These are phyloP conservation scores for Myotis pilosus DNA, from an alignment of 2,797 vertebrate species.

Conservation along the genomic window DNA sequence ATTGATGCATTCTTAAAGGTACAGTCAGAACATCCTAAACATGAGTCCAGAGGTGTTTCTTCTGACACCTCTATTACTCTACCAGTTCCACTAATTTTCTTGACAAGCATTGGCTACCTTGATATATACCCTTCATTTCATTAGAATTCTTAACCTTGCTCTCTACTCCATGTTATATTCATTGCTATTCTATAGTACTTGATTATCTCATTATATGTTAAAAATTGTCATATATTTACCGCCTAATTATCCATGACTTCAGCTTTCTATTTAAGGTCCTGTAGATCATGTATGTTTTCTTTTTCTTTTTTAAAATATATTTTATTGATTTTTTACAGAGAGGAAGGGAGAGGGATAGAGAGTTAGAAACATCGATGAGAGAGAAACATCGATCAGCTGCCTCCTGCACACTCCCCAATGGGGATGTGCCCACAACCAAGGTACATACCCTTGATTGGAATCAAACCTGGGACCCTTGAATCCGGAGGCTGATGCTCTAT, in stretches of 20 bases:
- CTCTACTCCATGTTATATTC: not conserved
- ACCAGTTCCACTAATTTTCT: not conserved
- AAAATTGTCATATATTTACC: not conserved
- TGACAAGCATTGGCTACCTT: not conserved
- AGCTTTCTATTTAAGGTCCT: not conserved
- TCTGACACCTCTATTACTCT: not conserved
- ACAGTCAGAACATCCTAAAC: not conserved
- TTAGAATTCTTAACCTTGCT: constrained; percentile 22
- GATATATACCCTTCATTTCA: not conserved
- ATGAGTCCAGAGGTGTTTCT: not conserved
- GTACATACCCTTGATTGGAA: no score
- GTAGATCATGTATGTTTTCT: not conserved
- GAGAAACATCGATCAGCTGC: no score
- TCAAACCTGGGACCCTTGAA: no score
- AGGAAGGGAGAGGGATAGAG: no score
- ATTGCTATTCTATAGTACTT: not conserved
- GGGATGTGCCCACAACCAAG: no score
- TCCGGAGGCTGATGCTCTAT: no score
- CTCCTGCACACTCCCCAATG: no score
- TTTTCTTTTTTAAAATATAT: no score
- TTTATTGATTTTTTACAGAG: no score
- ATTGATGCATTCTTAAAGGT: constrained; percentile 99
- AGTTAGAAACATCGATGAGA: no score
- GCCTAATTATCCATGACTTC: constrained; percentile 22
- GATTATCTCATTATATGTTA: not conserved